These are phyloP conservation scores for Portunus trituberculatus DNA, from an alignment of 1,140 invertebrate species.

Conservation along the genomic window DNA sequence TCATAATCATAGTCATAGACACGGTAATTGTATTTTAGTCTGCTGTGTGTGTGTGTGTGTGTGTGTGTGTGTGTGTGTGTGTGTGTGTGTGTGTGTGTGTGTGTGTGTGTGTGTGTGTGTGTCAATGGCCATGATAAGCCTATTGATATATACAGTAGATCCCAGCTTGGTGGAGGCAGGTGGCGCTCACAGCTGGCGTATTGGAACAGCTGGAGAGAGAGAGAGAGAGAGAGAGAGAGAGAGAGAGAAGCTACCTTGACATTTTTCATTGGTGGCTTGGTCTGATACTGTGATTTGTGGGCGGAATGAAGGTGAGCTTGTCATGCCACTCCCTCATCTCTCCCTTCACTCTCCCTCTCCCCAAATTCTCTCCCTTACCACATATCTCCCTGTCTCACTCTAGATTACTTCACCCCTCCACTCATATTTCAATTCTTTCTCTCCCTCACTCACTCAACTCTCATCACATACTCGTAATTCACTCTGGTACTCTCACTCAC, in stretches of 20 bases:
- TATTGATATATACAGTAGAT: conserved; percentile 14
- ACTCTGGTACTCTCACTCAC: too few relatives aligned
- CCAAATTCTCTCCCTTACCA: too few relatives aligned
- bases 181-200: not conserved
- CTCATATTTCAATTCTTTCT: too few relatives aligned
- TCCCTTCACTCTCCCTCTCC: too few relatives aligned
- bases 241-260: not conserved
- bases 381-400: too few relatives aligned
- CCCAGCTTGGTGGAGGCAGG: not conserved
- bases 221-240: conserved; percentile 16
- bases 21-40: not conserved
- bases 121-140: not conserved
- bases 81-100: not conserved
- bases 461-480: too few relatives aligned
- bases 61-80: not conserved
- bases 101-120: not conserved
- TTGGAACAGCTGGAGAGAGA: not conserved
- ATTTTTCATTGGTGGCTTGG: not conserved
- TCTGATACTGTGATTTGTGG: not conserved
- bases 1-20: not conserved
- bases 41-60: conserved; percentile 7
- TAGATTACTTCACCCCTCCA: too few relatives aligned
- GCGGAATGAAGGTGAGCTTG: not conserved
- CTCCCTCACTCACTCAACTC: too few relatives aligned
- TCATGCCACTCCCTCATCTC: too few relatives aligned